Percentiles rank a stretch among this genome's conserved stretches.
Conservation (phyloP, 2,113 vertebrate genomes). For the Bujurquina vittata region DNA sequence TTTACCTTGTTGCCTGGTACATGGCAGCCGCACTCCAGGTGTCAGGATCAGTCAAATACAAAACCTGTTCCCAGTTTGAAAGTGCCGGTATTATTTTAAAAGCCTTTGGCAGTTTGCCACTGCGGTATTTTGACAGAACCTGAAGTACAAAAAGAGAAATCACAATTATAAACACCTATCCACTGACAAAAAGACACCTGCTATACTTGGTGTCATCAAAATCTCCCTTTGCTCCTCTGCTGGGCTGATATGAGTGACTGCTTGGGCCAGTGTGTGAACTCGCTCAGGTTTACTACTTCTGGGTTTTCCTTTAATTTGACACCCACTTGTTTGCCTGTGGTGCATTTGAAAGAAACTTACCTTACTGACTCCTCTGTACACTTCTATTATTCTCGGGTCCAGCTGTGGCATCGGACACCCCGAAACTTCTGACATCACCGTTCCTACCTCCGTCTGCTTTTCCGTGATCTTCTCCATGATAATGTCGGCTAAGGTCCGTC, state of each 20-base stretch:
- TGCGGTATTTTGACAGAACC: slow-evolving; percentile 94
- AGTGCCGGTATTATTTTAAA: slow-evolving; percentile 97
- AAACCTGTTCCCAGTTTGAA: slow-evolving; percentile 97
- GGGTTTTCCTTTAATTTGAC: neutral
- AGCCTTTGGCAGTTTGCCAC: slow-evolving; percentile 95
- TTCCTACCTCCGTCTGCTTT: slow-evolving; percentile 96
- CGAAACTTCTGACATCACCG: slow-evolving; percentile 89
- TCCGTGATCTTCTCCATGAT: slow-evolving; percentile 99
- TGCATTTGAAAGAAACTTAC: slow-evolving; percentile 66
- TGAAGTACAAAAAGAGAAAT: slow-evolving; percentile 55
- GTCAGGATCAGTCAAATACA: slow-evolving; percentile 95
- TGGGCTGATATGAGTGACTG: neutral
- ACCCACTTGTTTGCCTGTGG: neutral
- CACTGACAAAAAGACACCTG: neutral
- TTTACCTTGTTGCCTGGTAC: slow-evolving; percentile 96
- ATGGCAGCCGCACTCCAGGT: slow-evolving; percentile 94
- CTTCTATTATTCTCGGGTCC: slow-evolving; percentile 89
- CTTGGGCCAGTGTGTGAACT: neutral
- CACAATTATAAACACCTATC: neutral
- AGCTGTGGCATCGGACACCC: slow-evolving; percentile 89
- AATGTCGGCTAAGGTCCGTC: slow-evolving; percentile 92
- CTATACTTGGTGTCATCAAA: neutral
- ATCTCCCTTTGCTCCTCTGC: neutral
- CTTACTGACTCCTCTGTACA: slow-evolving; percentile 92
- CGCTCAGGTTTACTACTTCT: neutral